Evolutionary conservation across 2,797 vertebrate genomes (phyloP), one percentile per base, ranked within the genome.

Genomic region (Eospalax fontanierii): DNA sequence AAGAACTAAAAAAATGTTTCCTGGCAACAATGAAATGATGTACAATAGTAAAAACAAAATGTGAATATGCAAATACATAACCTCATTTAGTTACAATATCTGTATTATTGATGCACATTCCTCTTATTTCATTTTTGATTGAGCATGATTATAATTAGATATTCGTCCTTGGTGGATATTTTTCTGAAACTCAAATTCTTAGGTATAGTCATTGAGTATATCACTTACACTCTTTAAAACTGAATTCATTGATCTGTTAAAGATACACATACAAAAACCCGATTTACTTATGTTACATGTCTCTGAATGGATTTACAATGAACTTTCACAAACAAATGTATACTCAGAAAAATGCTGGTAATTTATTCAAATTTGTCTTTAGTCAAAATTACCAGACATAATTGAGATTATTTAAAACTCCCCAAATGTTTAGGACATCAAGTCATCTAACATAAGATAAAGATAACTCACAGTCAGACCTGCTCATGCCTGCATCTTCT

Each of bases 341-440:
- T 54, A 38, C 28, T 91, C 46, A 89, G 24, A 82, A 54, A 54
- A 89, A 66, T 73, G 12, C 43, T 94, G 10, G 6, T 28, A 74
- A 78, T 90, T 82, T 91, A 87, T 65, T 94, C 33, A 92, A 84
- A 70, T 35, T 71, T 90, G 10, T 63, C 22, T 63, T 65, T 59
- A 43, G 22, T 75, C 4, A 26, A 74, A 22, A 61, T 63, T 35
- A 10, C 40, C 16, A n/a, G 89, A n/a, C 22, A 93, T 28, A 91
- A 70, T 26, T 0, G 5, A 46, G 5, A 6, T 8, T 59, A 74
- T 43, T 4, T 87, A 87, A 73, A 26, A 16, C n/a, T 2, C 3
- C 70, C 3, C 35, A 57, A 90, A 80, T 1, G 4, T 86, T 81
- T 87, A 54, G 24, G 50, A 50, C 8, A 40, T 38, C 6, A 66